Evolutionary conservation across 2,888 invertebrate species (phyloP), one percentile per base, ranked within the genome.

Genomic region (Anaspis maculata): DNA sequence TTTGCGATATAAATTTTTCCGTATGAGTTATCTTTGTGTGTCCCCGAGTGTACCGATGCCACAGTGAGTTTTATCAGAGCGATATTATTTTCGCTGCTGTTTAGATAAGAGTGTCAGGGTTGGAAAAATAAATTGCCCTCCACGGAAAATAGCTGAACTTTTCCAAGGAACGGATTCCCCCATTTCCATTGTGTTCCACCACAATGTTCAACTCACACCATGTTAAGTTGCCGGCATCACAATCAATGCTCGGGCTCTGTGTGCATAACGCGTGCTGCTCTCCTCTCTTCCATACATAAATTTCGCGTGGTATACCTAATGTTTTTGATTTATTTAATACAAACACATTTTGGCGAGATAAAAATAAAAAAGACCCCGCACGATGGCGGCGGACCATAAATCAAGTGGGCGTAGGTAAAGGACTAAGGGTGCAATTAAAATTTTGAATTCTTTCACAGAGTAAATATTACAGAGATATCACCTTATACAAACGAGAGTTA

Each of bases 1-100:
- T 27, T 22, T 13, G 14, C 36, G 41, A 43, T 44, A 52, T 52
- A 51, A 50, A 53, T 52, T 54, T 54, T 53, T 53, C 52, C 53
- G 53, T 53, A 54, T 54, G 56, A 56, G 51, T 53, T 52, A 54
- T 53, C 56, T 53, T n/a, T 37, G 29, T 43, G 39, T 32, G 30
- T 44, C 48, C 46, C 46, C 36, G 58, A 60, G 49, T 60, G 59
- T 59, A 59, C 59, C 57, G 57, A 59, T 59, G 59, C 57, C 57
- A 54, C 54, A 55, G 54, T 51, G 56, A 57, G 56, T 59, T 61
- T 64, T 63, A 64, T 64, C 64, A 58, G 60, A 49, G 56, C 61
- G 66, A 66, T 66, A 66, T 66, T 66, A 66, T 66, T 66, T 66
- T 66, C 66, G 62, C 64, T 54, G 64, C 64, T 64, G 66, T 66